These are phyloP conservation scores for Romanogobio albipinnatus DNA, from an alignment of 2,113 vertebrate genomes.

Conservation along the genomic window DNA sequence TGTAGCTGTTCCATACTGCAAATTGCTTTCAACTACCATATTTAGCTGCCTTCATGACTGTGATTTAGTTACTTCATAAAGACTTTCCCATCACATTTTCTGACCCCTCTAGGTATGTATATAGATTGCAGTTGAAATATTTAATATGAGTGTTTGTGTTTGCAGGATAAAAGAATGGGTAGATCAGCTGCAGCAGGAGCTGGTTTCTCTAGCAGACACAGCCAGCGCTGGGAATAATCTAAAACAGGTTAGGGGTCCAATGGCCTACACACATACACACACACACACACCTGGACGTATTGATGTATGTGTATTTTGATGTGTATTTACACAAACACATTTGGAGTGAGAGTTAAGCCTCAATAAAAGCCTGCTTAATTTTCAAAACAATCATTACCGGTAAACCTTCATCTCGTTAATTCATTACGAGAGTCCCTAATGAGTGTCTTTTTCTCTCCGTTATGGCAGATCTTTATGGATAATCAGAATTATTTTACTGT, in stretches of 20 bases:
- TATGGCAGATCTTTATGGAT: conserved; percentile 84
- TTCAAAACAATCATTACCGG: conserved; percentile 13
- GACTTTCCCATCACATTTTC: not conserved
- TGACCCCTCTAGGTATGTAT: not conserved
- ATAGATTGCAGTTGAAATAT: conserved; percentile 3
- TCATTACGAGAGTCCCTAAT: conserved; percentile 6
- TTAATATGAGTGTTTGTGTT: conserved; percentile 55
- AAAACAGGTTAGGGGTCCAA: conserved; percentile 77
- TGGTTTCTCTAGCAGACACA: conserved; percentile 86
- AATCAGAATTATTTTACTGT: conserved; percentile 86
- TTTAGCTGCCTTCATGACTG: not conserved
- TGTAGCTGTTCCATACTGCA: not conserved
- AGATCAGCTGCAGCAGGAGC: conserved; percentile 95
- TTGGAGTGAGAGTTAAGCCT: not conserved
- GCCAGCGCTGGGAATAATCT: conserved; percentile 88
- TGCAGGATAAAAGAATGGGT: conserved; percentile 95
- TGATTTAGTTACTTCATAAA: conserved; percentile 14
- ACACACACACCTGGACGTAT: not conserved
- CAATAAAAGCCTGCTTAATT: conserved; percentile 2
- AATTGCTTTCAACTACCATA: not conserved
- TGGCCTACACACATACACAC: not conserved
- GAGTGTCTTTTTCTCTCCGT: conserved; percentile 38
- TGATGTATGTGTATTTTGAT: not conserved
- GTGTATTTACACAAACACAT: not conserved
- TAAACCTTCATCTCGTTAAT: not conserved